These are phyloP conservation scores for Drosophila albomicans DNA, from an alignment of 1,140 invertebrate species.

Conservation along the genomic window DNA sequence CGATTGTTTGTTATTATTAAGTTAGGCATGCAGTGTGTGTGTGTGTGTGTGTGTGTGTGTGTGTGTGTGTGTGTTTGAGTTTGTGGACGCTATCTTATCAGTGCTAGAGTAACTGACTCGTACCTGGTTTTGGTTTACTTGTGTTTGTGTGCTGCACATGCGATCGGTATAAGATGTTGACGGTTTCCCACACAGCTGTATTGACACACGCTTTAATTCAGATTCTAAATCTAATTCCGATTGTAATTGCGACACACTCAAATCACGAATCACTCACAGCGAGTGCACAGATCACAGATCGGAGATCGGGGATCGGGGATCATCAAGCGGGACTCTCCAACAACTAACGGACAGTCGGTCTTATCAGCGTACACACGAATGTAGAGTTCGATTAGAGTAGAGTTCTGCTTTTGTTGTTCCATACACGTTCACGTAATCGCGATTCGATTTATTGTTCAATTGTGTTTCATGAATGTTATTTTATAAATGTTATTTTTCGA, in stretches of 20 bases:
- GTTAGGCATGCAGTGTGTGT: background rate
- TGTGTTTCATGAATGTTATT: no score
- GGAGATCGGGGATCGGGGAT: background rate
- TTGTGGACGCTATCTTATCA: constrained; percentile 45
- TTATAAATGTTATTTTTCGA: no score
- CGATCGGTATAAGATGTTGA: constrained; percentile 23
- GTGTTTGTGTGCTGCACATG: constrained; percentile 36
- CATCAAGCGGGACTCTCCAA: background rate
- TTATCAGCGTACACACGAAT: constrained; percentile 24
- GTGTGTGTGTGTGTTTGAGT: background rate
- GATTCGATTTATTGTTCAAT: no score
- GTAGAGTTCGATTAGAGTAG: no score
- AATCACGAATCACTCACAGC: background rate
- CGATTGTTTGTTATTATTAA: background rate
- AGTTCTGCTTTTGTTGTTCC: no score
- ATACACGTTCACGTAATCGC: no score
- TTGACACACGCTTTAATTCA: constrained; percentile 22
- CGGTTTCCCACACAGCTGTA: constrained; percentile 27
- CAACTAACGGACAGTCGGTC: constrained; percentile 1
- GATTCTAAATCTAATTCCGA: background rate
- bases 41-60: background rate
- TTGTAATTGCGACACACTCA: background rate
- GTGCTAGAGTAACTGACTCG: constrained; percentile 2
- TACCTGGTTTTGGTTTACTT: constrained; percentile 24
- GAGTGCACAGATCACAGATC: background rate